These are phyloP conservation scores for Carpatolechia fugitivella DNA, from an alignment of 2,888 invertebrate species.

Conservation along the genomic window DNA sequence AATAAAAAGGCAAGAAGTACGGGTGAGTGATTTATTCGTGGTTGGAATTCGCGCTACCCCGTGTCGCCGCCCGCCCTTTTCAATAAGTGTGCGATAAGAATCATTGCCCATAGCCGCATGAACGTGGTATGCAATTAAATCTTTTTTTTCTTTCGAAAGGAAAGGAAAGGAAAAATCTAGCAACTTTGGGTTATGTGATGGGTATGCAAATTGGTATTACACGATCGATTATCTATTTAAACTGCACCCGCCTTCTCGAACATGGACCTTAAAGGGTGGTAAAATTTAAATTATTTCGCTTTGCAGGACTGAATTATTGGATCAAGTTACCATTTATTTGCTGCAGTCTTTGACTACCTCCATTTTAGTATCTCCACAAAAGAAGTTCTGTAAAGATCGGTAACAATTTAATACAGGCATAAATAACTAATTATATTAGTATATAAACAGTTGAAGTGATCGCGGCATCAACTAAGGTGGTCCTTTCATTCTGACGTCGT, in stretches of 20 bases:
- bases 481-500: no score
- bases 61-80: constrained; percentile 46
- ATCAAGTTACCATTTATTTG: constrained; percentile 26
- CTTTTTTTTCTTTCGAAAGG: constrained; percentile 1
- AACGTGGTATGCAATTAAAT: constrained; percentile 65
- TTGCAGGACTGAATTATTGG: background rate
- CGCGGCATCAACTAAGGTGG: no score
- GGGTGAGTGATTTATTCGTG: constrained; percentile 67
- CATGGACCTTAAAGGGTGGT: background rate
- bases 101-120: constrained; percentile 52
- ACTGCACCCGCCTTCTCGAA: background rate
- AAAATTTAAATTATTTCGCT: background rate
- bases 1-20: constrained; percentile 70
- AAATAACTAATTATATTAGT: no score
- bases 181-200: no score
- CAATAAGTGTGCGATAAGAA: constrained; percentile 73
- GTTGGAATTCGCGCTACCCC: constrained; percentile 46
- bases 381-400: constrained; percentile 12
- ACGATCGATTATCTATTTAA: no score
- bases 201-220: no score
- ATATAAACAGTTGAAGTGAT: no score
- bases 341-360: constrained; percentile 19
- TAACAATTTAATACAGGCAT: background rate
- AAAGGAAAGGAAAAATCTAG: background rate
- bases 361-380: constrained; percentile 15